Evolutionary conservation across 92 coral and sea anemone genomes (phyloP).

Genomic region (Galaxea fascicularis): DNA sequence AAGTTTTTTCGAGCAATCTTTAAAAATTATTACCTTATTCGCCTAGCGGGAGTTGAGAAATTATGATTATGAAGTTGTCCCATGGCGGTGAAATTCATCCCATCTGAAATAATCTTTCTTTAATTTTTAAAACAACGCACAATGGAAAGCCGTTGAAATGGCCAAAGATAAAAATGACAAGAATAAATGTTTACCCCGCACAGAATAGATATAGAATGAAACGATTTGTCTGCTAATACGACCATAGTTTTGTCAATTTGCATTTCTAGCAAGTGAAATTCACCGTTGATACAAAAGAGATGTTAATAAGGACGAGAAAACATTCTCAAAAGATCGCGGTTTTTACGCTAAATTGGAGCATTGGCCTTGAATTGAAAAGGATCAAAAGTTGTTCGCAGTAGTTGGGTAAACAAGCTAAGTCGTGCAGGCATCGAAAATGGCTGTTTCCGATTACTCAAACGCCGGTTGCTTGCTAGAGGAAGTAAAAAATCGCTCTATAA

Average conservation of each 20-base stretch:
- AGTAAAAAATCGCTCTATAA: slow-evolving; percentile 21
- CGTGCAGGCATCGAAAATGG: slow-evolving; percentile 1
- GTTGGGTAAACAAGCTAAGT: not conserved
- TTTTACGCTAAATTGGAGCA: slow-evolving; percentile 26
- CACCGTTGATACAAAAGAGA: slow-evolving; percentile 43
- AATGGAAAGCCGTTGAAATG: slow-evolving; percentile 55
- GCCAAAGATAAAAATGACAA: slow-evolving; percentile 21
- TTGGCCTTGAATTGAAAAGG: slow-evolving; percentile 21
- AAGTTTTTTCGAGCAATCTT: slow-evolving; percentile 18
- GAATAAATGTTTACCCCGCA: slow-evolving; percentile 50
- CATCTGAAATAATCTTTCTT: slow-evolving; percentile 28
- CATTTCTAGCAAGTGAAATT: slow-evolving; percentile 62
- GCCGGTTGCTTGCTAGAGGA: slow-evolving; percentile 1
- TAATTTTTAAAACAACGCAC: slow-evolving; percentile 45
- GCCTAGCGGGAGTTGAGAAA: slow-evolving; percentile 24
- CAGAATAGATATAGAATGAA: slow-evolving; percentile 45
- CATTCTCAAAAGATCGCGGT: slow-evolving; percentile 9
- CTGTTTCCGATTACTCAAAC: slow-evolving; percentile 7
- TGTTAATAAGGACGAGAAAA: slow-evolving; percentile 50
- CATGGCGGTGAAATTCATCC: slow-evolving; percentile 22
- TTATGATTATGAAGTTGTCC: not conserved
- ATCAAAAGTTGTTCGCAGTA: not conserved
- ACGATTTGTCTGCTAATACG: slow-evolving; percentile 54
- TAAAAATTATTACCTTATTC: slow-evolving; percentile 19
- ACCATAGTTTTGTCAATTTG: slow-evolving; percentile 62